phyloP scores from a whole-genome alignment of 2,113 vertebrate genomes.

The Oophaga pumilio region DNA sequence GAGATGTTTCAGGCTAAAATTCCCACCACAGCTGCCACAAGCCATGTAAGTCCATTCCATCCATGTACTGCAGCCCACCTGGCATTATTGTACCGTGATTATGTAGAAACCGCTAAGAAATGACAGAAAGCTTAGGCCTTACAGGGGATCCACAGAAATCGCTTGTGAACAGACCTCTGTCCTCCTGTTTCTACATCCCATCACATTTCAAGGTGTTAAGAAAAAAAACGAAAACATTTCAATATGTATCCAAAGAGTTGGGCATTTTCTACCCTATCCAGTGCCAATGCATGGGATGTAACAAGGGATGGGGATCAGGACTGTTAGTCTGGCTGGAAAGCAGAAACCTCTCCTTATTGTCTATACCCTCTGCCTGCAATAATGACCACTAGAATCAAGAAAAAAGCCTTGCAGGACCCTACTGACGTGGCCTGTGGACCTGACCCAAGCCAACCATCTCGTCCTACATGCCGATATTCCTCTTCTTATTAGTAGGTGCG shows the following conservation, averaged over 20 bases:
- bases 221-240: no score
- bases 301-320: neutral
- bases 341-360: no score
- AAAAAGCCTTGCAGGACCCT: no score
- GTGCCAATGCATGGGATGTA: neutral
- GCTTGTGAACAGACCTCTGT: neutral
- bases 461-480: no score
- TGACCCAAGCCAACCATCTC: no score
- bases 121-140: conserved; percentile 3
- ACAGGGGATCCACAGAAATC: neutral
- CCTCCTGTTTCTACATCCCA: neutral
- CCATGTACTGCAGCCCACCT: neutral
- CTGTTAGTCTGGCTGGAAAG: no score
- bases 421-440: no score
- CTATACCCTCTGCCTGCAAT: no score
- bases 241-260: no score
- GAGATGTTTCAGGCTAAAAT: conserved; percentile 56
- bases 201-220: no score
- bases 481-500: no score
- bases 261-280: neutral
- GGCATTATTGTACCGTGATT: neutral
- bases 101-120: neutral
- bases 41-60: conserved; percentile 46
- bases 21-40: conserved; percentile 26
- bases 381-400: no score